phyloP scores from a whole-genome alignment of 2,113 vertebrate species.

The Aptenodytes forsteri region DNA sequence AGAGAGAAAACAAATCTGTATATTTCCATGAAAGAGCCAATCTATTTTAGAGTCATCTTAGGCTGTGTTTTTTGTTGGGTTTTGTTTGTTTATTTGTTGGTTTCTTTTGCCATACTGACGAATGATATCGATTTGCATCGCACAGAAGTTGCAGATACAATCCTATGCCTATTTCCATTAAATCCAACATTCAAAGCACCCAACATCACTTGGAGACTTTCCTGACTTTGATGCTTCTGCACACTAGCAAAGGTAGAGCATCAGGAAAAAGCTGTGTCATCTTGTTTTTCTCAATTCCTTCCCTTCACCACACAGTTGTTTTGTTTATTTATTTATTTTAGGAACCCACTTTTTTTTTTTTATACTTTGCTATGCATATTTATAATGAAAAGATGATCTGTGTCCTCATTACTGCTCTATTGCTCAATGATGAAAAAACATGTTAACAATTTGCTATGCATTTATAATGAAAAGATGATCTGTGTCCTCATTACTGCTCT shows the following conservation, averaged over 20 bases:
- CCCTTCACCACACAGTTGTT: not conserved
- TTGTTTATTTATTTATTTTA: constrained; percentile 66
- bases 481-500: constrained; percentile 72
- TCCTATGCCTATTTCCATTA: constrained; percentile 32
- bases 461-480: constrained; percentile 70
- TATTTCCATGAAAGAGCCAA: constrained; percentile 40
- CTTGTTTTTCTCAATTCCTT: constrained; percentile 49
- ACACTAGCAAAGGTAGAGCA: constrained; percentile 41
- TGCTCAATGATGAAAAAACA: constrained; percentile 61
- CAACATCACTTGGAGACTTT: constrained; percentile 5
- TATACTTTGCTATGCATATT: constrained; percentile 43
- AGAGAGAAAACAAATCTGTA: constrained; percentile 59
- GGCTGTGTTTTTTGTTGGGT: constrained; percentile 1
- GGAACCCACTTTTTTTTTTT: not conserved
- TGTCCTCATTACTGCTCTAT: constrained; percentile 71
- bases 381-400: constrained; percentile 70
- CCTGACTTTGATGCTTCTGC: constrained; percentile 11
- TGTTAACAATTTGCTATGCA: constrained; percentile 65
- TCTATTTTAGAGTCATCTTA: constrained; percentile 43
- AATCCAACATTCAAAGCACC: not conserved
- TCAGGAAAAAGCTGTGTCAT: constrained; percentile 60
- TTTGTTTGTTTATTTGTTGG: constrained; percentile 57
- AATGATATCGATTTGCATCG: not conserved
- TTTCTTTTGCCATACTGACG: constrained; percentile 35
- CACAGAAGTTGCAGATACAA: constrained; percentile 25